Base-by-base conservation (phyloP, 2,113 vertebrate species). In the Condylura cristata region DNA sequence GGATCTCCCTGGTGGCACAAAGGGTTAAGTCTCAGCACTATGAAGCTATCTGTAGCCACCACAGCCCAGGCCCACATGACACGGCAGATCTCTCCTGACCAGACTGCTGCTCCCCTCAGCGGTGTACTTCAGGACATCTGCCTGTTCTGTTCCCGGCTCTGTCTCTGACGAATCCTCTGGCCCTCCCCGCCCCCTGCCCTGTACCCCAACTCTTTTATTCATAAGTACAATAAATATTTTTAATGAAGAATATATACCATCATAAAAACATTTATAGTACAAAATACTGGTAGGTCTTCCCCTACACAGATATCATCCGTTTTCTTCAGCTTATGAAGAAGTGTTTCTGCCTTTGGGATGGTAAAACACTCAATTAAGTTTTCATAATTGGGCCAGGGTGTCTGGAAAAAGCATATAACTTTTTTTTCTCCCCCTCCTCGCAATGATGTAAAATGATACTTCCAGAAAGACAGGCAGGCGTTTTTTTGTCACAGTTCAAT, bases 401-500 rank as follows among this genome's bases (percentile, higher is more conserved):
- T 74, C 37, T 86, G 22, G 24, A 9, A 76, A 94, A 93, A 79
- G 41, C 32, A 51, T 60, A 66, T 37, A 48, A 58, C 60, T 53
- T 24, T 32, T 46, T 58, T 58, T 86, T 91, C 53, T 24, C 34
- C 86, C 44, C 30, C 34, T 89, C 44, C 41, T 65, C 39, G 2
- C 34, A 58, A 58, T 83, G 79, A 48, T 71, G 65, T 60, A 70
- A 95, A 93, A 91, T 51, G 51, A 89, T n/a, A 86, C 66, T 53
- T 76, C 61, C 39, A 30, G 58, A 18, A 82, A 86, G 51, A 48
- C 0, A 68, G 24, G 63, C 12, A 91, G 53, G 82, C 80, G 37
- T 16, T 14, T 71, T 80, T 66, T 66, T 34, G n/a, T 41, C 89
- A 87, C 91, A 66, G 37, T 72, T 88, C 90, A 20, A 80, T 58